phyloP scores from a whole-genome alignment of 2,113 vertebrate species.

The Himantopus leucocephalus region DNA sequence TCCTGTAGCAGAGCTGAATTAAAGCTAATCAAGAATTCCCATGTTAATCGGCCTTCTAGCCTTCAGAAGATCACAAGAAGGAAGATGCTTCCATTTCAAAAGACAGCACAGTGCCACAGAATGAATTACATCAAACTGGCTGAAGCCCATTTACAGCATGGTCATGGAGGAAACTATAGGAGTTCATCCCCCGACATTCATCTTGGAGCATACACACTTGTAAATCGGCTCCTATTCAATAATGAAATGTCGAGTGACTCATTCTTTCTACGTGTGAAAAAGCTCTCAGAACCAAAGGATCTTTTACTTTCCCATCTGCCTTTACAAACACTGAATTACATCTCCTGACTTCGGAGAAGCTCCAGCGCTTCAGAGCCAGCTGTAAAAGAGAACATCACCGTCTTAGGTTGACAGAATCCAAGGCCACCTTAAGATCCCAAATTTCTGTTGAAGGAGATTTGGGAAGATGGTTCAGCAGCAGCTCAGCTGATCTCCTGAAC shows the following conservation, averaged over 20 bases:
- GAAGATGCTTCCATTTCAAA: constrained; percentile 35
- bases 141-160: constrained; percentile 19
- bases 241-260: constrained; percentile 45
- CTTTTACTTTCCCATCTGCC: constrained; percentile 17
- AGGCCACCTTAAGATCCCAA: background rate
- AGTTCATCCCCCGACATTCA: constrained; percentile 1
- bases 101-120: background rate
- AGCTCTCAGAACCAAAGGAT: constrained; percentile 23
- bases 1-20: constrained; percentile 31
- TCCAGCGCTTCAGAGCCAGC: background rate
- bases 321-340: constrained; percentile 22
- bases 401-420: background rate
- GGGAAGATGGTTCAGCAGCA: background rate
- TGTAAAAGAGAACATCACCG: background rate
- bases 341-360: background rate
- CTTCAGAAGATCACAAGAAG: constrained; percentile 28
- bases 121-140: constrained; percentile 7
- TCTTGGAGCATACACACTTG: background rate
- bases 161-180: constrained; percentile 2
- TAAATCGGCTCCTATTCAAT: constrained; percentile 51
- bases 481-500: background rate
- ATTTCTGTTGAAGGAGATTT: background rate
- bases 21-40: constrained; percentile 51
- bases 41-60: constrained; percentile 24
- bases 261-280: constrained; percentile 30